Conservation (phyloP, 2,888 invertebrate species). For the Xanthia icteritia region DNA sequence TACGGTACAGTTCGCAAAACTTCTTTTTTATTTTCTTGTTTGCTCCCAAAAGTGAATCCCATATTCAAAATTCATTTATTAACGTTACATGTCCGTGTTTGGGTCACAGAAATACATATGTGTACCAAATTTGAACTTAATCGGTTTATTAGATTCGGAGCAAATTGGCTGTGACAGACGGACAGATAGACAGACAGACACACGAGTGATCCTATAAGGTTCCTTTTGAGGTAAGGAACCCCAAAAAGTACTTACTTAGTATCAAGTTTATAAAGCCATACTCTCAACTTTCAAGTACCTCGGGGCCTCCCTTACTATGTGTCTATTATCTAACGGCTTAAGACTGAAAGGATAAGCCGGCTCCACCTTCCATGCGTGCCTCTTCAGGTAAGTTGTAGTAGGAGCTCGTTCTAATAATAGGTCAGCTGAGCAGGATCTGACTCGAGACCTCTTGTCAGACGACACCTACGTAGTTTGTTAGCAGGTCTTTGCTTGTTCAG, state of each 20-base stretch:
- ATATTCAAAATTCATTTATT: no score
- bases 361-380: slow-evolving; percentile 17
- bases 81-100: no score
- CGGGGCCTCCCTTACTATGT: slow-evolving; percentile 15
- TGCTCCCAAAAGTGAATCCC: no score
- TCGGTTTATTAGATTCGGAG: no score
- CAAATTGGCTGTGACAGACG: no score
- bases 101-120: no score
- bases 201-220: no score
- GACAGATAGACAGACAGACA: no score
- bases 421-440: slow-evolving; percentile 20
- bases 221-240: no score
- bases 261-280: slow-evolving; percentile 34
- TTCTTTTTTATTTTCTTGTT: no score
- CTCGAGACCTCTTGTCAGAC: slow-evolving; percentile 1
- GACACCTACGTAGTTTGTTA: not conserved
- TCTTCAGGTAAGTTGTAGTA: slow-evolving; percentile 11
- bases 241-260: not conserved
- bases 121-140: no score
- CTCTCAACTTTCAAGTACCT: slow-evolving; percentile 13
- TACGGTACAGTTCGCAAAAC: no score
- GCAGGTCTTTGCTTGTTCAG: not conserved
- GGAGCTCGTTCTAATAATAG: slow-evolving; percentile 26
- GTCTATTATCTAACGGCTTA: slow-evolving; percentile 53
- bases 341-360: slow-evolving; percentile 35